These are phyloP conservation scores for Drosophila suboccidentalis DNA, from an alignment of 2,888 invertebrate species.

Conservation along the genomic window DNA sequence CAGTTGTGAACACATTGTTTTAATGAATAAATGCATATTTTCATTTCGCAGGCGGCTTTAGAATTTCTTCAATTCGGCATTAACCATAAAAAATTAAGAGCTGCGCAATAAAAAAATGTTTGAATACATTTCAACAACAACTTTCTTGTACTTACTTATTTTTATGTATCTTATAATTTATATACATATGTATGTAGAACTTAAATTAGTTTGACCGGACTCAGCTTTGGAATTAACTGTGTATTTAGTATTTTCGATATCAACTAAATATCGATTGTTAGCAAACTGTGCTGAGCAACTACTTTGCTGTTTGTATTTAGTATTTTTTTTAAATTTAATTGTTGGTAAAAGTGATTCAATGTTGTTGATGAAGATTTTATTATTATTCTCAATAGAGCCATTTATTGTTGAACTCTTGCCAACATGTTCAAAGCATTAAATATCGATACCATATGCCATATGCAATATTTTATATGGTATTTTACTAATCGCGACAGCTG, in stretches of 20 bases:
- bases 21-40: constrained; percentile 65
- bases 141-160: not conserved
- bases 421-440: no score
- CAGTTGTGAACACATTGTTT: constrained; percentile 1
- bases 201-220: not conserved
- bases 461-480: not conserved
- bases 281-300: not conserved
- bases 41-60: constrained; percentile 5
- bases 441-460: no score
- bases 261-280: not conserved
- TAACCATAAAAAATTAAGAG: constrained; percentile 9
- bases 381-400: no score
- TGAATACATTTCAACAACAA: not conserved
- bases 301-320: no score
- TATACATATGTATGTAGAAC: not conserved
- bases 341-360: no score
- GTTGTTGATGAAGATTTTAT: no score
- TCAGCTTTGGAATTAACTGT: no score
- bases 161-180: not conserved
- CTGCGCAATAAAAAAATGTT: not conserved
- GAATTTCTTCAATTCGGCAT: constrained; percentile 2
- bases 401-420: no score
- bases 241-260: not conserved
- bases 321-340: no score
- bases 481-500: not conserved